Percentiles rank a stretch among this genome's conserved stretches.
These are phyloP conservation scores for Thunnus albacares DNA, from an alignment of 2,797 vertebrate species.

Conservation along the genomic window DNA sequence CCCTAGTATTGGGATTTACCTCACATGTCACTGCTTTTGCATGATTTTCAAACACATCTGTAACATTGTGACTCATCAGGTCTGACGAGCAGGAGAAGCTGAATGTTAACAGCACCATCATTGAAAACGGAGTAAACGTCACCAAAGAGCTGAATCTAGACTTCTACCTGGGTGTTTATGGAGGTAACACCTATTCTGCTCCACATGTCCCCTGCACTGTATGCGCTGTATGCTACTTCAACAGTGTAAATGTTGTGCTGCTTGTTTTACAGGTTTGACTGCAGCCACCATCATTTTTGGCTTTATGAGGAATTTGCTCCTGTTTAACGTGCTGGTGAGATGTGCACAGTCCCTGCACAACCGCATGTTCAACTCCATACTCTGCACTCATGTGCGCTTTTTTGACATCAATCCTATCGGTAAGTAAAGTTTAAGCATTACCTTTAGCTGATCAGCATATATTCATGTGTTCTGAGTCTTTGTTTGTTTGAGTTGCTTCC, in stretches of 20 bases:
- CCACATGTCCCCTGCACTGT: background rate
- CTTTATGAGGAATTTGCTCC: constrained; percentile 85
- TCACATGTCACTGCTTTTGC: background rate
- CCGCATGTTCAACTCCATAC: constrained; percentile 83
- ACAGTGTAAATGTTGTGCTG: background rate
- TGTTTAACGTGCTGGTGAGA: constrained; percentile 91
- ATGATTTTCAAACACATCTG: background rate
- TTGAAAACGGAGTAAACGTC: constrained; percentile 32
- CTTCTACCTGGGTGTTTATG: constrained; percentile 83
- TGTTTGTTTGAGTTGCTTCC: too few species aligned
- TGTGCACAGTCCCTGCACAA: constrained; percentile 89
- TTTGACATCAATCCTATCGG: constrained; percentile 87
- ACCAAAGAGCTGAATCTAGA: constrained; percentile 67
- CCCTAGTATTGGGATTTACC: background rate
- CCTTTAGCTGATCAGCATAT: background rate
- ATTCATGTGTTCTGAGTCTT: too few species aligned
- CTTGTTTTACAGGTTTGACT: constrained; percentile 87
- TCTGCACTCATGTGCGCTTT: constrained; percentile 81
- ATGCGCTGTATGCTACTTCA: background rate
- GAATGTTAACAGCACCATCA: constrained; percentile 10
- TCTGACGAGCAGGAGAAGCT: constrained; percentile 78
- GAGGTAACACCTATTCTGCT: constrained; percentile 65
- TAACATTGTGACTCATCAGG: constrained; percentile 61
- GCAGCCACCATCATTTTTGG: constrained; percentile 88
- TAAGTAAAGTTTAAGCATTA: constrained; percentile 55